phyloP scores from a whole-genome alignment of 2,888 invertebrate species.

The Blastobasis lacticolella region DNA sequence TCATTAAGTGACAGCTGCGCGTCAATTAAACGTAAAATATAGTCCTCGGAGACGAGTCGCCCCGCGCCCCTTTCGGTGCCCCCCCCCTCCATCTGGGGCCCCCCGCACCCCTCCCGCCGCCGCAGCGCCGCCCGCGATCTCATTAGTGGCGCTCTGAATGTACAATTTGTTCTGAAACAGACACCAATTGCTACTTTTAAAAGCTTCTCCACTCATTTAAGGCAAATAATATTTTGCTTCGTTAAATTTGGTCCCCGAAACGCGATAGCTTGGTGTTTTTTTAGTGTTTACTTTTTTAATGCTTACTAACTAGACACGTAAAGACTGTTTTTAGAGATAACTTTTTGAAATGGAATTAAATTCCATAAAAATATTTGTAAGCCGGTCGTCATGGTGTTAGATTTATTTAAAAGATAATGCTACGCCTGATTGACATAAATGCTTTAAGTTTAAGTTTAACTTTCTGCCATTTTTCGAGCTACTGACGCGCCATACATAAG shows the following conservation, averaged over 20 bases:
- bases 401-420: no score
- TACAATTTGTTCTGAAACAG: slow-evolving; percentile 51
- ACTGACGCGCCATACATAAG: no score
- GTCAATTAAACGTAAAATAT: slow-evolving; percentile 73
- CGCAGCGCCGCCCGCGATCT: slow-evolving; percentile 46
- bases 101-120: slow-evolving; percentile 17
- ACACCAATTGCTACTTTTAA: slow-evolving; percentile 49
- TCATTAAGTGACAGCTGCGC: slow-evolving; percentile 69
- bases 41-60: slow-evolving; percentile 47
- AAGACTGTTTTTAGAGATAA: no score
- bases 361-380: no score
- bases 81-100: slow-evolving; percentile 20
- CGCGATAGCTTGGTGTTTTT: no score
- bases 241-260: slow-evolving; percentile 1
- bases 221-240: slow-evolving; percentile 33
- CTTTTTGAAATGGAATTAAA: no score
- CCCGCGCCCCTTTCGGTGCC: slow-evolving; percentile 8
- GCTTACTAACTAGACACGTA: no score
- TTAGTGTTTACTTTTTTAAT: no score
- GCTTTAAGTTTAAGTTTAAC: no score
- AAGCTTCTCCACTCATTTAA: slow-evolving; percentile 50
- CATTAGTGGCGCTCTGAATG: slow-evolving; percentile 64
- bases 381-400: no score
- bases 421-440: no score
- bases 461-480: no score